Percentiles rank a stretch among this genome's conserved stretches.
Conservation (phyloP, 2,113 vertebrate genomes). For the Tetrao urogallus region DNA sequence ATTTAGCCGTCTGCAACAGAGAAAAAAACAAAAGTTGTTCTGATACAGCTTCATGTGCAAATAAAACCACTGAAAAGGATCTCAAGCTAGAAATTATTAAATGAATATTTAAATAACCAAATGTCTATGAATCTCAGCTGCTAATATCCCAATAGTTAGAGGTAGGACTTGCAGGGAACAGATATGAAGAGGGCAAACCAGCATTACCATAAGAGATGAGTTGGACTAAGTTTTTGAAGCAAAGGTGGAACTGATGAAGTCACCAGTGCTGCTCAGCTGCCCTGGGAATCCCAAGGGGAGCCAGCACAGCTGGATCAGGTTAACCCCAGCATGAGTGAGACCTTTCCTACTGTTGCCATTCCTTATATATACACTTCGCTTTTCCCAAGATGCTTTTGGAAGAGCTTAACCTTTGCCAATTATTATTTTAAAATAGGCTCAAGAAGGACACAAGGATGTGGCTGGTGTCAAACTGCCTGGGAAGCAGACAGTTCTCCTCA, state of each 20-base stretch:
- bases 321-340: background rate
- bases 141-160: rapidly evolving
- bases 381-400: background rate
- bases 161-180: background rate
- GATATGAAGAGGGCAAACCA: background rate
- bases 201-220: background rate
- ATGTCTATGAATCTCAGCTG: background rate
- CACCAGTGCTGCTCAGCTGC: background rate
- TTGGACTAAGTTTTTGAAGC: background rate
- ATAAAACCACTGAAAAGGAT: background rate
- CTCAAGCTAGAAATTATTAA: background rate
- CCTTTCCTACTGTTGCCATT: background rate
- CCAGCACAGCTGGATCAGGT: background rate
- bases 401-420: background rate
- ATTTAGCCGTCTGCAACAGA: slow-evolving; percentile 86
- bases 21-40: background rate
- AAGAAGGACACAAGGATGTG: background rate
- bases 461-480: background rate
- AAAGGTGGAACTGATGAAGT: background rate
- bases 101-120: background rate
- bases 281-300: background rate
- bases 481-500: background rate
- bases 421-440: background rate
- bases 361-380: background rate
- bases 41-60: background rate